Conservation (phyloP, 2,888 invertebrate genomes). For the Esperia sulphurella region DNA sequence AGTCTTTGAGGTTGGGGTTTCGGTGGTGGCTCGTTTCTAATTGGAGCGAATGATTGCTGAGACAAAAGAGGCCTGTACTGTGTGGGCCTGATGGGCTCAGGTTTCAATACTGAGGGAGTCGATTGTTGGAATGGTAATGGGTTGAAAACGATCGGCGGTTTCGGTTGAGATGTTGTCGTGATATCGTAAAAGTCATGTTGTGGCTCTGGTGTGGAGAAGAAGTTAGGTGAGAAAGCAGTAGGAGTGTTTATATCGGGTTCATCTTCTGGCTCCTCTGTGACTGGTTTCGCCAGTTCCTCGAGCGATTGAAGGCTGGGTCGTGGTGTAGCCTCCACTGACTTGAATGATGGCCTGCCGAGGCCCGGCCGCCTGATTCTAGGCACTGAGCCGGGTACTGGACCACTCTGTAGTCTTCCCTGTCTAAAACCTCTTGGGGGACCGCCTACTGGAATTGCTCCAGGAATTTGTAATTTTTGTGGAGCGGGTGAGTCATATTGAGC, state of each 20-base stretch:
- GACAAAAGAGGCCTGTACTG: slow-evolving; percentile 62
- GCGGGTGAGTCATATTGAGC: slow-evolving; percentile 76
- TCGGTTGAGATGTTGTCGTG: slow-evolving; percentile 67
- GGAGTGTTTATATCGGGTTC: slow-evolving; percentile 77
- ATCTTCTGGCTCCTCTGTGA: slow-evolving; percentile 84
- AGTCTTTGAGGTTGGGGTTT: slow-evolving; percentile 66
- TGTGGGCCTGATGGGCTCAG: slow-evolving; percentile 67
- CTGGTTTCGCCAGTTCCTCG: slow-evolving; percentile 80
- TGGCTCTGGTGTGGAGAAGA: slow-evolving; percentile 62
- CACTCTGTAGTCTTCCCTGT: slow-evolving; percentile 55
- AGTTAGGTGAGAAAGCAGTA: slow-evolving; percentile 64
- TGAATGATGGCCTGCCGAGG: slow-evolving; percentile 63
- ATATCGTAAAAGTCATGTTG: slow-evolving; percentile 70
- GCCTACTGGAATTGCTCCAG: slow-evolving; percentile 80
- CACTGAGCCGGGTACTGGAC: slow-evolving; percentile 40
- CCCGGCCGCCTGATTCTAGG: slow-evolving; percentile 64
- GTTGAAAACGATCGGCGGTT: slow-evolving; percentile 65
- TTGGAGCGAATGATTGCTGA: slow-evolving; percentile 60
- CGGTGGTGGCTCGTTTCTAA: slow-evolving; percentile 52
- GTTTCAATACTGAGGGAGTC: slow-evolving; percentile 50
- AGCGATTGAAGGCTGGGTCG: slow-evolving; percentile 68
- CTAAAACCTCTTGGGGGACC: slow-evolving; percentile 57
- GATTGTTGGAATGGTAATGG: slow-evolving; percentile 63
- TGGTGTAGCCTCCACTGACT: slow-evolving; percentile 64
- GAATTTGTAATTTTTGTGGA: slow-evolving; percentile 83